A percentile compares a stretch with the other conserved stretches of the same genome.
phyloP scores from a whole-genome alignment of 2,888 invertebrate genomes.

The Cremastobaeus sp. region DNA sequence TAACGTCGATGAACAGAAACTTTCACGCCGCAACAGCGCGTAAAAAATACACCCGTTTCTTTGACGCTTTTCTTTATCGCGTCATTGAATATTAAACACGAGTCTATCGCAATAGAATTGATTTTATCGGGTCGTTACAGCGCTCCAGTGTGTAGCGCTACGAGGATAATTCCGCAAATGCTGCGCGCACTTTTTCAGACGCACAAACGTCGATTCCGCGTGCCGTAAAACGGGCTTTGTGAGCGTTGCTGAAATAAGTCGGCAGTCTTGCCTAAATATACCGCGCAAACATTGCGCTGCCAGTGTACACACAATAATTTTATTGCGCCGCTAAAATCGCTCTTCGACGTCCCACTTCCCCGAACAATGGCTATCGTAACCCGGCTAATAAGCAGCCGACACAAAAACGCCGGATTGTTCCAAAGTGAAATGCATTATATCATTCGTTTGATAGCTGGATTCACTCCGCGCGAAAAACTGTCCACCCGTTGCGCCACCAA shows the following conservation, averaged over 20 bases:
- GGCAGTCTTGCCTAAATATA: neutral
- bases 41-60: too few species aligned
- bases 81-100: too few species aligned
- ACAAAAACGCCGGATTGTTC: slow-evolving; percentile 17
- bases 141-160: too few species aligned
- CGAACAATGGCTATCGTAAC: slow-evolving; percentile 21
- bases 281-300: neutral
- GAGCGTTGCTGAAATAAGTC: too few species aligned
- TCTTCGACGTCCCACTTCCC: slow-evolving; percentile 13
- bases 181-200: too few species aligned
- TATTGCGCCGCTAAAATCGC: slow-evolving; percentile 2
- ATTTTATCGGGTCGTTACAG: too few species aligned
- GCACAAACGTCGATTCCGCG: neutral
- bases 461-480: neutral
- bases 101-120: too few species aligned
- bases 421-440: slow-evolving; percentile 20
- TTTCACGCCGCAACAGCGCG: too few species aligned
- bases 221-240: too few species aligned
- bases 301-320: neutral
- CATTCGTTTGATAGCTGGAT: slow-evolving; percentile 8
- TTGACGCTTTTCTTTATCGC: too few species aligned
- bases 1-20: too few species aligned
- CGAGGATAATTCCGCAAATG: too few species aligned
- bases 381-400: slow-evolving; percentile 20
- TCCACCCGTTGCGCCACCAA: slow-evolving; percentile 21